These are phyloP conservation scores for Liasis olivaceus DNA, from an alignment of 2,797 vertebrate genomes.

Conservation along the genomic window DNA sequence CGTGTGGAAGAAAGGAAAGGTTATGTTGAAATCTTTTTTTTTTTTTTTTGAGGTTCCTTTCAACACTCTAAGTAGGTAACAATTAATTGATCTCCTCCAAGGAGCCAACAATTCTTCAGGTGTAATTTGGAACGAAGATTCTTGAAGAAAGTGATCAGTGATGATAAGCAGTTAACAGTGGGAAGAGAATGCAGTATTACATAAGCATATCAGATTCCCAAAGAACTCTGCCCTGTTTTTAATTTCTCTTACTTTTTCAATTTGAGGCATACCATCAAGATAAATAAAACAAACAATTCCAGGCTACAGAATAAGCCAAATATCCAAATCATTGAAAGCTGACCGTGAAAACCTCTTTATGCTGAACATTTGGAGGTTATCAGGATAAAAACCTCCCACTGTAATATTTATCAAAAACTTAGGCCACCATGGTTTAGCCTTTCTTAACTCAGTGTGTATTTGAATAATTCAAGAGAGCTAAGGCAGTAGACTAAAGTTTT, in stretches of 20 bases:
- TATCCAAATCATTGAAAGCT: slow-evolving; percentile 73
- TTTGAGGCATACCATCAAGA: slow-evolving; percentile 68
- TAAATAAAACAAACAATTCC: slow-evolving; percentile 73
- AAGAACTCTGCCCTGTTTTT: slow-evolving; percentile 61
- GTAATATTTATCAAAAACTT: slow-evolving; percentile 72
- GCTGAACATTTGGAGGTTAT: slow-evolving; percentile 79
- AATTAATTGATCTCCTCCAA: background rate
- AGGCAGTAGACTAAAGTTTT: slow-evolving; percentile 32
- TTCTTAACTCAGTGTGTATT: slow-evolving; percentile 74
- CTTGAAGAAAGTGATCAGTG: slow-evolving; percentile 49
- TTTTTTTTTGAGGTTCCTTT: background rate
- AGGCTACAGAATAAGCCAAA: slow-evolving; percentile 71
- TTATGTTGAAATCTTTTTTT: background rate
- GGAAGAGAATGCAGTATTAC: slow-evolving; percentile 30
- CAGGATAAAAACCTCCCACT: slow-evolving; percentile 68
- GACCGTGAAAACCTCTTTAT: slow-evolving; percentile 72
- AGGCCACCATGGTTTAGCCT: slow-evolving; percentile 70
- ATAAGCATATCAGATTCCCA: slow-evolving; percentile 38
- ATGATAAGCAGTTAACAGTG: slow-evolving; percentile 41
- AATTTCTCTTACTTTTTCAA: slow-evolving; percentile 72
- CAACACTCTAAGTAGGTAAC: background rate
- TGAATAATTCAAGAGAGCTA: slow-evolving; percentile 73
- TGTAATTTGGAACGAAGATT: slow-evolving; percentile 8
- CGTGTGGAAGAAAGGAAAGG: background rate
- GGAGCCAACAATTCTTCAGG: background rate